Percentiles rank a stretch among this genome's conserved stretches.
Evolutionary conservation across 2,888 invertebrate genomes (phyloP).

Genomic region (Frankliniella intonsa): DNA sequence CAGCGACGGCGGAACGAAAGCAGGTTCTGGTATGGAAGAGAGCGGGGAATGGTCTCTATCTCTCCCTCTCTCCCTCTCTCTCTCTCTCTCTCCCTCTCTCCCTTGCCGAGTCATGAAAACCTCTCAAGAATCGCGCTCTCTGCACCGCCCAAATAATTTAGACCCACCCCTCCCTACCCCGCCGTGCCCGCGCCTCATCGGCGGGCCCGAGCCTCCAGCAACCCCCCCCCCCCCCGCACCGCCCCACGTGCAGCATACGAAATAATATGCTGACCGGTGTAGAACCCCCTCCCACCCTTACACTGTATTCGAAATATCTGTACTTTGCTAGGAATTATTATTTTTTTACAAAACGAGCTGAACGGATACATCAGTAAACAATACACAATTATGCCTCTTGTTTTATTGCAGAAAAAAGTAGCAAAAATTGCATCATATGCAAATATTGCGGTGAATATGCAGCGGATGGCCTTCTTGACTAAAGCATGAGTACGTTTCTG

Average conservation of each 20-base stretch:
- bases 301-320: not conserved
- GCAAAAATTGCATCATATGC: too few species aligned
- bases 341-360: too few species aligned
- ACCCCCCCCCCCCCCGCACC: not conserved
- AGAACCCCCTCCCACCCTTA: not conserved
- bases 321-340: too few species aligned
- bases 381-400: too few species aligned
- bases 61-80: not conserved
- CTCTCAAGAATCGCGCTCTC: not conserved
- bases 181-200: not conserved
- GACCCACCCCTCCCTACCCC: not conserved
- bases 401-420: too few species aligned
- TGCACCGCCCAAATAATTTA: constrained; percentile 9
- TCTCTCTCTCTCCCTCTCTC: not conserved
- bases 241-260: not conserved
- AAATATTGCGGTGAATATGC: too few species aligned
- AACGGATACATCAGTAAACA: too few species aligned
- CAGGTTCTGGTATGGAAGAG: not conserved
- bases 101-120: not conserved
- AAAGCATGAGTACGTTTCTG: too few species aligned
- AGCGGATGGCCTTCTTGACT: too few species aligned
- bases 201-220: not conserved
- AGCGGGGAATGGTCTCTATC: not conserved
- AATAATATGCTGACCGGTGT: not conserved
- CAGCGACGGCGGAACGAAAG: not conserved